These are phyloP conservation scores for Coelopa frigida DNA, from an alignment of 1,140 invertebrate species.

Conservation along the genomic window DNA sequence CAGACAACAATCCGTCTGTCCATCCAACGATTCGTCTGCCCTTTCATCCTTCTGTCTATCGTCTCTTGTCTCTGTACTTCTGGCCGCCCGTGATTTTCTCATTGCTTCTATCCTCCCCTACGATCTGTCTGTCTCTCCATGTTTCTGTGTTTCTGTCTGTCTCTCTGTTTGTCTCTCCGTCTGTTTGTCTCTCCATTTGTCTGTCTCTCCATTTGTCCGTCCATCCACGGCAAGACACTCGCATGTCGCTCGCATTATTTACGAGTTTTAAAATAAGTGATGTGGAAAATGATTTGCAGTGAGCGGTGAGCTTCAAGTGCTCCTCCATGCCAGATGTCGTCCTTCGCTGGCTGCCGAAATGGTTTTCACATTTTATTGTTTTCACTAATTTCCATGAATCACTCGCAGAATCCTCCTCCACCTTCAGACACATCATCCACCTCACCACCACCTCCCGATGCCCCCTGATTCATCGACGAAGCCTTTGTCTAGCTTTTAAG, in stretches of 20 bases:
- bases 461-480: no score
- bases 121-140: conserved; percentile 1
- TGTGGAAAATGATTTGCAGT: conserved; percentile 12
- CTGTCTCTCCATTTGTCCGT: neutral
- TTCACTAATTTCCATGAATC: neutral
- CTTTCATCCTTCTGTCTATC: no score
- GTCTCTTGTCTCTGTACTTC: no score
- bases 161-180: neutral
- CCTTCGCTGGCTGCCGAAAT: neutral
- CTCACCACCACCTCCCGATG: no score
- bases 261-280: conserved; percentile 4
- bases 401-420: no score
- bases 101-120: neutral
- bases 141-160: neutral
- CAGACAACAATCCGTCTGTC: no score
- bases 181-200: neutral
- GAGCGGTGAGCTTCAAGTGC: conserved; percentile 4
- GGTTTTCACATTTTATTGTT: neutral
- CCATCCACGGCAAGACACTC: neutral
- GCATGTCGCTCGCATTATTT: conserved; percentile 4
- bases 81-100: neutral
- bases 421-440: no score
- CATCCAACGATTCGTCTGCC: no score
- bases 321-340: neutral
- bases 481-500: no score